phyloP scores from a whole-genome alignment of 2,888 invertebrate genomes.

The Julus scanicus region DNA sequence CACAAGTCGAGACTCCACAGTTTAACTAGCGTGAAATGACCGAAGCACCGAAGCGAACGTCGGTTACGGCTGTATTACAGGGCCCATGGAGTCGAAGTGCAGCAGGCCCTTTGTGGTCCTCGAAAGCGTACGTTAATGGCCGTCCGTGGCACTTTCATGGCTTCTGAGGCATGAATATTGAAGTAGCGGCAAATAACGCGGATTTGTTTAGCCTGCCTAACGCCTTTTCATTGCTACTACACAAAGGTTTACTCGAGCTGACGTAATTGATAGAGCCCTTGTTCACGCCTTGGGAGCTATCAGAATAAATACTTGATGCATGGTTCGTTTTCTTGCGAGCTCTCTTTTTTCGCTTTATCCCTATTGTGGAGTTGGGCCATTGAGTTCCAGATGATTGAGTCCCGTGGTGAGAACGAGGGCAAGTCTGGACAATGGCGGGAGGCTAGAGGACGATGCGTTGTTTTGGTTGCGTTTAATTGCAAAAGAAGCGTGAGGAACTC shows the following conservation, averaged over 20 bases:
- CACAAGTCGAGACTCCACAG: not conserved
- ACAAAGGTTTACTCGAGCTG: conserved; percentile 35
- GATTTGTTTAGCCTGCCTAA: conserved; percentile 54
- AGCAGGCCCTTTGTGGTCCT: conserved; percentile 9
- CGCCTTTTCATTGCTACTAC: conserved; percentile 41
- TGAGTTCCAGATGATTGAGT: not conserved
- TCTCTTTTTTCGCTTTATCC: not conserved
- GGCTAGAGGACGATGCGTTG: not conserved
- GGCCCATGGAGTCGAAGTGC: not conserved
- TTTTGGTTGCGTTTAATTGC: conserved; percentile 19
- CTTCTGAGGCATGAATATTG: not conserved
- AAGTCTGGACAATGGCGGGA: not conserved
- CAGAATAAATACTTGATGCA: conserved; percentile 55
- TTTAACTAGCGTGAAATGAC: not conserved
- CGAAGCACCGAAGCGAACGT: not conserved
- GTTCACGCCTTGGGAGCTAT: conserved; percentile 54
- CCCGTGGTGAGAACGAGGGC: not conserved
- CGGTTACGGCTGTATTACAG: conserved; percentile 17
- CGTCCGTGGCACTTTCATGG: not conserved
- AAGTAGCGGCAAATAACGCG: conserved; percentile 44
- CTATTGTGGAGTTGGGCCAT: not conserved
- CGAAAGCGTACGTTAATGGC: not conserved
- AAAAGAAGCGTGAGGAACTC: not conserved
- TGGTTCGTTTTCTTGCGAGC: conserved; percentile 41
- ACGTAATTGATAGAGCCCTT: conserved; percentile 41